Percentiles rank a stretch among this genome's conserved stretches.
These are phyloP conservation scores for Hephaestus fuliginosus DNA, from an alignment of 2,797 vertebrate genomes.

Conservation along the genomic window DNA sequence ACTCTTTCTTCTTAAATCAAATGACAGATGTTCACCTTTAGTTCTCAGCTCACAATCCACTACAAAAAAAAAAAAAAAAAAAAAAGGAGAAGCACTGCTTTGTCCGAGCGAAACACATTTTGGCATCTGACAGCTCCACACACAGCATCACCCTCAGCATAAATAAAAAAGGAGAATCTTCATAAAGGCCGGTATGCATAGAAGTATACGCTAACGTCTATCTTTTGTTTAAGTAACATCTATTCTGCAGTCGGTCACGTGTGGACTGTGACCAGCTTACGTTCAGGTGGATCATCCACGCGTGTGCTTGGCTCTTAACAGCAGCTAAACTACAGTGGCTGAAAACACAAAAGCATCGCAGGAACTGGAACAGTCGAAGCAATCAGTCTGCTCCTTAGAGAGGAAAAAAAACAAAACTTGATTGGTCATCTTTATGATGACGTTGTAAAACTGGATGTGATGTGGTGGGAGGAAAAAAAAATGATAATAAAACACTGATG, in stretches of 20 bases:
- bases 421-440: conserved; percentile 7
- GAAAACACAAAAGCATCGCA: conserved; percentile 42
- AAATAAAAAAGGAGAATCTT: conserved; percentile 60
- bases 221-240: conserved; percentile 26
- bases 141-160: conserved; percentile 32
- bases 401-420: background rate
- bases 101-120: conserved; percentile 47
- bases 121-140: conserved; percentile 64
- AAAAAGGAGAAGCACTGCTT: conserved; percentile 16
- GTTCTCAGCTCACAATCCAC: conserved; percentile 40
- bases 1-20: background rate
- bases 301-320: conserved; percentile 43
- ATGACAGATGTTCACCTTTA: conserved; percentile 7
- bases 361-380: conserved; percentile 34
- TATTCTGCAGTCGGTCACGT: conserved; percentile 42
- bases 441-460: background rate
- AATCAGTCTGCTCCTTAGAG: background rate
- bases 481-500: conserved; percentile 15
- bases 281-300: conserved; percentile 22
- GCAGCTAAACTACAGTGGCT: conserved; percentile 41
- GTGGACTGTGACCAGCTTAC: conserved; percentile 26
- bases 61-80: background rate
- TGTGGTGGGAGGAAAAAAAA: background rate
- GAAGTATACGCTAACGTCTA: conserved; percentile 54
- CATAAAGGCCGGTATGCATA: conserved; percentile 75